Base-by-base conservation (phyloP, 35 echinoderm and acorn worm species). In the Stichopus chloronotus region DNA sequence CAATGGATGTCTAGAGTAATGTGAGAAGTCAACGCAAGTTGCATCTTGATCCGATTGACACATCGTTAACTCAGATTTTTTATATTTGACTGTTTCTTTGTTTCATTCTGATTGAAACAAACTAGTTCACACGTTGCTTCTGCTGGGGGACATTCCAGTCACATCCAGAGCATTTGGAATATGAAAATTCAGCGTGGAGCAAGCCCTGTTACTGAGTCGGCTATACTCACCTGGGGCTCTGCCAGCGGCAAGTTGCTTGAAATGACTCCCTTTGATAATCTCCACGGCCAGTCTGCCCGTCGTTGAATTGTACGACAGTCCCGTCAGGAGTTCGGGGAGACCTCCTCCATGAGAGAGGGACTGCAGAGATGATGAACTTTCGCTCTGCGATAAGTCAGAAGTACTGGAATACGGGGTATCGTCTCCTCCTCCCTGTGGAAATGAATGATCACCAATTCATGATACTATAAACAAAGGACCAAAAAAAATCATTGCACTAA, bases 231-330 rank as follows among this genome's bases (percentile, higher is more conserved):
- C 97, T 78, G 97, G 97, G 30, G 97, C 93, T 59, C 97, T 93
- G 71, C 95, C 95, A 14, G 88, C 94, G 24, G 95, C 93, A n/a
- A 93, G 87, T n/a, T 99, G 95, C 79, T 96, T 99, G 90, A 99
- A 99, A 79, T 99, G 97, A 55, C 97, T 99, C 78, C 97, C 97
- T 89, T 99, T 99, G 94, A 99, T 96, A 6, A 99, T 79, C 88
- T 96, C 97, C 11, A 99, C 95, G 5, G 94, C 95, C 57, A 99
- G 84, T 30, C 97, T 63, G 0, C 97, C 97, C 7, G 97, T 99
- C 25, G 97, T 99, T 23, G 97, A 94, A 61, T 99, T 99, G 89
- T 99, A 99, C 13, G 97, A 79, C 88, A 99, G 83, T 24, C 97
- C 97, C 5, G 94, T 92, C 56, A 99, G 78, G 16, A 98, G 89